These are phyloP conservation scores for Montifringilla adamsi DNA, from an alignment of 2,113 vertebrate species.

Conservation along the genomic window DNA sequence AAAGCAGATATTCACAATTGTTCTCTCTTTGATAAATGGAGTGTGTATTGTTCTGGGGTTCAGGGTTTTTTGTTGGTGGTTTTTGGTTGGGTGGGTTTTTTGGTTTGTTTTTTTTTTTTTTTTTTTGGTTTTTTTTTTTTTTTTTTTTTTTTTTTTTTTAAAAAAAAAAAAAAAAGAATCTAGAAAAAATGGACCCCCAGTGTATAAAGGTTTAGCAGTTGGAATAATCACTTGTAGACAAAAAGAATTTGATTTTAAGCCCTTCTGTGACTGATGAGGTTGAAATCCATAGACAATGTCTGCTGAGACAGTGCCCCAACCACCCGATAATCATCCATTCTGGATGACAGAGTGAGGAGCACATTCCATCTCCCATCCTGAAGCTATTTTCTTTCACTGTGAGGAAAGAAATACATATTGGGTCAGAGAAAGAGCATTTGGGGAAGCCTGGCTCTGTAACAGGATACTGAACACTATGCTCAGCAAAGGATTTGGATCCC, in stretches of 20 bases:
- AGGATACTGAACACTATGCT: neutral
- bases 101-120: too few relatives aligned
- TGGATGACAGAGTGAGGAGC: neutral
- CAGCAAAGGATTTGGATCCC: neutral
- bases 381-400: neutral
- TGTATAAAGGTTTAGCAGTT: neutral
- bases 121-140: too few relatives aligned
- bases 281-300: neutral
- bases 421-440: neutral
- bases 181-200: neutral
- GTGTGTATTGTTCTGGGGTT: neutral
- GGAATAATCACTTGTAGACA: neutral
- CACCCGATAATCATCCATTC: neutral
- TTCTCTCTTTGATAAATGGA: neutral
- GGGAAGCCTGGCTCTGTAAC: neutral
- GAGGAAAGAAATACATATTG: neutral
- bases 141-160: neutral
- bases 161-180: neutral
- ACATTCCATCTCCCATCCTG: neutral
- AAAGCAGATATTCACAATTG: neutral
- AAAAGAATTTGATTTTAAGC: neutral
- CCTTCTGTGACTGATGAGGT: neutral
- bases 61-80: too few relatives aligned
- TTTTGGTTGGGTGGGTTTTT: too few relatives aligned
- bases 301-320: neutral